Conservation (phyloP, 2,888 invertebrate species). For the Lymantria dispar region DNA sequence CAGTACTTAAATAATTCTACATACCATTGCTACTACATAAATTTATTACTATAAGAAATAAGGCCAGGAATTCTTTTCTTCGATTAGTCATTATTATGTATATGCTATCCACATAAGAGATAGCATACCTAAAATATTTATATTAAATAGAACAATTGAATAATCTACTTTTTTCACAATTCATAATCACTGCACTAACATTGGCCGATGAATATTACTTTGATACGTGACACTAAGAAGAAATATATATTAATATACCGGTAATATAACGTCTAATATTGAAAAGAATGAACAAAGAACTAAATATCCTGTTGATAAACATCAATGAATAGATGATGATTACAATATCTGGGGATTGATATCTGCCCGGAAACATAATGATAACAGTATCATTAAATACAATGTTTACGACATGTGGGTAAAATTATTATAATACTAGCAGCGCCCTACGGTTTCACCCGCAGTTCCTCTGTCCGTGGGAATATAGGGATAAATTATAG, state of each 20-base stretch:
- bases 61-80: constrained; percentile 17
- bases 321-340: constrained; percentile 44
- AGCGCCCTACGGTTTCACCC: too few species aligned
- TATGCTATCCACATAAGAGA: constrained; percentile 6
- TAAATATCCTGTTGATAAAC: constrained; percentile 41
- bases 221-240: background rate
- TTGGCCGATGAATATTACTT: background rate
- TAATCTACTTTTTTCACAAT: background rate
- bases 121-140: constrained; percentile 33
- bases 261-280: constrained; percentile 36
- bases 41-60: constrained; percentile 22
- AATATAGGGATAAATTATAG: too few species aligned
- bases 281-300: constrained; percentile 42
- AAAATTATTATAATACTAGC: too few species aligned
- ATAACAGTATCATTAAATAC: constrained; percentile 40
- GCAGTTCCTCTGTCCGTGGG: too few species aligned
- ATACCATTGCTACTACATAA: constrained; percentile 39
- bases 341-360: constrained; percentile 59
- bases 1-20: constrained; percentile 7
- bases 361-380: constrained; percentile 62
- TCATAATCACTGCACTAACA: background rate
- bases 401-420: constrained; percentile 5
- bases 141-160: background rate
- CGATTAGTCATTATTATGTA: constrained; percentile 25
- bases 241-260: constrained; percentile 8